These are phyloP conservation scores for Allolobophora icterica DNA, from an alignment of 2,888 invertebrate species.

Conservation along the genomic window DNA sequence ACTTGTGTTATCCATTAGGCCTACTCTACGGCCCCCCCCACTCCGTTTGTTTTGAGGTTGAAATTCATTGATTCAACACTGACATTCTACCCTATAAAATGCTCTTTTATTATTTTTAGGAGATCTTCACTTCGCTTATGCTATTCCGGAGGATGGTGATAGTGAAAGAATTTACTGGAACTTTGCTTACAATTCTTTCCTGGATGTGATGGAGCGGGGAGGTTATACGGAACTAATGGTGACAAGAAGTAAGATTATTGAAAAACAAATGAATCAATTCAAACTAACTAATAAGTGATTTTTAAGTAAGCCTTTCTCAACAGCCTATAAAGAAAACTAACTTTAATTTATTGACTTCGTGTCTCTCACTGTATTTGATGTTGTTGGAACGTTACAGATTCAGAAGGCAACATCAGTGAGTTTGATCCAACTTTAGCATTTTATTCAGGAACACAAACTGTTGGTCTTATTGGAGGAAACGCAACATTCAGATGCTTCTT, in stretches of 20 bases:
- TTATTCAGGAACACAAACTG: not conserved
- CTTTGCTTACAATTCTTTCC: not conserved
- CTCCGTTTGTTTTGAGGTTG: too few species aligned
- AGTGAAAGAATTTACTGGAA: not conserved
- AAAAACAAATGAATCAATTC: too few species aligned
- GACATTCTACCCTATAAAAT: too few species aligned
- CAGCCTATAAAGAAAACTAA: too few species aligned
- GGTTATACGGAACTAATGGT: not conserved
- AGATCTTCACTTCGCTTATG: conserved; percentile 34
- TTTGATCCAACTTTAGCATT: not conserved
- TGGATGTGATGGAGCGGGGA: not conserved
- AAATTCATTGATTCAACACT: too few species aligned
- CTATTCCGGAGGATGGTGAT: not conserved
- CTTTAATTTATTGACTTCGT: not conserved
- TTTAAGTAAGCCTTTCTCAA: too few species aligned
- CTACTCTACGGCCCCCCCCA: too few species aligned
- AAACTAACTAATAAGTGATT: too few species aligned
- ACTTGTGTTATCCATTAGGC: too few species aligned
- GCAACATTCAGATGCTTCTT: not conserved
- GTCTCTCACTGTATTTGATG: not conserved
- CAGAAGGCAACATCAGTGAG: not conserved
- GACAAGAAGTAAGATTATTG: not conserved
- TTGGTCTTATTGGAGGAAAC: not conserved
- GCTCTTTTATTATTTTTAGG: not conserved
- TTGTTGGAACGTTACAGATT: not conserved